A percentile compares a stretch with the other conserved stretches of the same genome.
These are phyloP conservation scores for Sinella curviseta DNA, from an alignment of 1,140 invertebrate species.

Conservation along the genomic window DNA sequence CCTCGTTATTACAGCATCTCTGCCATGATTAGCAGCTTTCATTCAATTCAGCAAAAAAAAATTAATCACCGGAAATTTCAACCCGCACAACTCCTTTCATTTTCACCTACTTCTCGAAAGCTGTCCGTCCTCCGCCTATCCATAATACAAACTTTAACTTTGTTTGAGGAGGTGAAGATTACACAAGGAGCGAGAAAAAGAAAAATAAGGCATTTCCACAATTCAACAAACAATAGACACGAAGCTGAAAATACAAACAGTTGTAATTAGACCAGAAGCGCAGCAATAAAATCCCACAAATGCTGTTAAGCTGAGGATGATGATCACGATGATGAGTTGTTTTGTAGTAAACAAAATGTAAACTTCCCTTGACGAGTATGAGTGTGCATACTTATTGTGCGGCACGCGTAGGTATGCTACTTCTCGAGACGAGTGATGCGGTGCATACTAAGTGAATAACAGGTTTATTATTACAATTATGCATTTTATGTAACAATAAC, in stretches of 20 bases:
- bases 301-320: too few species aligned
- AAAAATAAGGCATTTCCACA: neutral
- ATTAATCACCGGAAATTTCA: neutral
- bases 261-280: neutral
- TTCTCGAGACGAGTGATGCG: neutral
- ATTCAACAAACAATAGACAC: neutral
- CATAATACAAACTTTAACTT: too few species aligned
- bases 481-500: constrained; percentile 9
- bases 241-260: neutral
- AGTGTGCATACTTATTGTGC: too few species aligned
- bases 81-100: neutral
- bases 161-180: too few species aligned
- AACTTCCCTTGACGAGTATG: too few species aligned
- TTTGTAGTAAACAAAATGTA: too few species aligned
- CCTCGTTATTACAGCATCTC: too few species aligned
- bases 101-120: constrained; percentile 10
- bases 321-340: too few species aligned
- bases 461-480: constrained; percentile 12
- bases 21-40: too few species aligned
- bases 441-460: constrained; percentile 9
- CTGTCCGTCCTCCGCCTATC: too few species aligned
- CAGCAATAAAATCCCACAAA: neutral
- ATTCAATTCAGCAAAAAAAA: neutral
- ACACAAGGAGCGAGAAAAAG: too few species aligned
- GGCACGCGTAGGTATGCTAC: neutral